Base-by-base conservation (phyloP, 2,797 vertebrate genomes). In the Hapalemur alaotrensis region DNA sequence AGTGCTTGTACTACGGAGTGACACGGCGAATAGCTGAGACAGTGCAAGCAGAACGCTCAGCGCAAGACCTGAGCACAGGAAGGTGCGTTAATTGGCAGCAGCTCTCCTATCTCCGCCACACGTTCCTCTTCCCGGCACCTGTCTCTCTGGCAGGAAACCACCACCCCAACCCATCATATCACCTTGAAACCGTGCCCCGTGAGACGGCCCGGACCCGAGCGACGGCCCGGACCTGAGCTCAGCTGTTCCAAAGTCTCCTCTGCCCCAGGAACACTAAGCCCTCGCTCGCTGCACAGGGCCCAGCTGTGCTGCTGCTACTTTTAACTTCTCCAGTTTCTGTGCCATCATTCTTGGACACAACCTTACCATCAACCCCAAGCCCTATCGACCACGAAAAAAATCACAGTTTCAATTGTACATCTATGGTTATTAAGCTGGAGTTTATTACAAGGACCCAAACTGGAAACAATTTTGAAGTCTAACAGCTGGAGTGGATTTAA, bases 11-110 rank as follows among this genome's bases (percentile, higher is more conserved):
- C 1, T 20, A 15, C 30, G 7, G 65, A 43, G 73, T 10, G 17
- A 1, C 80, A 4, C 1, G 2, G 0, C 3, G 35, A n/a, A 5
- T 1, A 35, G 28, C 5, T 0, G 28, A 28, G 54, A 18, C 6
- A 0, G 76, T 15, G 0, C 0, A 0, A 4, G 3, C 4, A 1
- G 38, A 11, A 67, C 0, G 15, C 22, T 4, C 0, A 35, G 2
- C 41, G 2, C 1, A 1, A 11, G 0, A 3, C 52, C 17, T 0
- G 30, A 1, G n/a, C 4, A 0, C 0, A 8, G 28, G 0, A 4
- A 1, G 17, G 8, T 43, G 13, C 69, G 0, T 2, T 25, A 5
- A 7, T 0, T 0, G 7, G 73, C 78, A 32, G 30, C 46, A 18
- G 32, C 25, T 61, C 35, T 50, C n/a, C 0, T 5, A 3, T 3